These are phyloP conservation scores for Apostichopus leukothele DNA, from an alignment of 53 echinoderm and acorn worm species.

Conservation along the genomic window DNA sequence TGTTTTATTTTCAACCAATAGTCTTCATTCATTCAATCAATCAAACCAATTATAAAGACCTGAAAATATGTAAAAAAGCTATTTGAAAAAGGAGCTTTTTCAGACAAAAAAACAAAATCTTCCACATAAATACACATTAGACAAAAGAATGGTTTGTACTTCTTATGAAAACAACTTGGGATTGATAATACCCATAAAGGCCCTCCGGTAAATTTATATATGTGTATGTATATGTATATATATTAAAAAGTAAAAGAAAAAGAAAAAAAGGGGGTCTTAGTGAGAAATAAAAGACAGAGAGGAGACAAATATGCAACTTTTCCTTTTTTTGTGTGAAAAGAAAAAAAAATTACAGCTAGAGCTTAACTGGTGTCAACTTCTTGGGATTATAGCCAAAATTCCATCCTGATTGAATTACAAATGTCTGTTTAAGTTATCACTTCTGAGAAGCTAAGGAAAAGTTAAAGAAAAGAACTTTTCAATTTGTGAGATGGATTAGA, in stretches of 20 bases:
- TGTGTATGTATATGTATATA: too few species aligned
- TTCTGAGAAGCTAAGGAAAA: not conserved
- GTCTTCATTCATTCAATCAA: conserved; percentile 20
- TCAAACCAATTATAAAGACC: conserved; percentile 30
- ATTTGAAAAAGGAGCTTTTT: conserved; percentile 5
- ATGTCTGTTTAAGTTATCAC: conserved; percentile 34
- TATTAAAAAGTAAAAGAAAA: not conserved
- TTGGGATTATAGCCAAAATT: conserved; percentile 29
- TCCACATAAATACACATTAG: conserved; percentile 32
- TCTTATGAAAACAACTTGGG: conserved; percentile 41
- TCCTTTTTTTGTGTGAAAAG: not conserved
- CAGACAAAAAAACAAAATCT: conserved; percentile 16
- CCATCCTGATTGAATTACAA: conserved; percentile 43
- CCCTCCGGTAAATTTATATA: conserved; percentile 6
- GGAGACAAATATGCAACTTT: conserved; percentile 36
- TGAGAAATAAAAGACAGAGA: not conserved
- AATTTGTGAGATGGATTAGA: conserved; percentile 43
- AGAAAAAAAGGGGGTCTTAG: not conserved
- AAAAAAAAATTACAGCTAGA: conserved; percentile 12
- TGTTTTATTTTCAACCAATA: conserved; percentile 32
- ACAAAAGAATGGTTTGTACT: conserved; percentile 39
- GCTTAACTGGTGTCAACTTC: conserved; percentile 30
- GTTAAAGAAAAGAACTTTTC: conserved; percentile 13
- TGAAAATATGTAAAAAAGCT: conserved; percentile 36
- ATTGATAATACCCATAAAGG: conserved; percentile 46